Conservation (phyloP, 2,888 invertebrate species). For the Drosophila lacicola region DNA sequence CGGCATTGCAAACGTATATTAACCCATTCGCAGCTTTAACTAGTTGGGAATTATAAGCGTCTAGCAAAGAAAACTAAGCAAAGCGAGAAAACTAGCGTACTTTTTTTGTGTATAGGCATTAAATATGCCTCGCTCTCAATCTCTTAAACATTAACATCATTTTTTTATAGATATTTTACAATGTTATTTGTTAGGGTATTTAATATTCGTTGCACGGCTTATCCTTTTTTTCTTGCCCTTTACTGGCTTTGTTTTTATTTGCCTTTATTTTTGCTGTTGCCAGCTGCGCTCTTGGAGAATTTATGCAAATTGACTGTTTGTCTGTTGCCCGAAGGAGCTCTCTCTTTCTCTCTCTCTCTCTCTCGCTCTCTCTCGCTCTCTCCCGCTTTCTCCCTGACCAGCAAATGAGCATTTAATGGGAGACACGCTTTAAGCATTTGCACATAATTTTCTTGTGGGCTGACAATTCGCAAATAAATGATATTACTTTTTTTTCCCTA, state of each 20-base stretch:
- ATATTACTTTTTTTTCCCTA: conserved; percentile 19
- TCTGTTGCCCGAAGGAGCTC: conserved; percentile 30
- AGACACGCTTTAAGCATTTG: conserved; percentile 54
- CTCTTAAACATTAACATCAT: too few relatives aligned
- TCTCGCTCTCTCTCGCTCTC: too few relatives aligned
- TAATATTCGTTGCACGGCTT: conserved; percentile 1
- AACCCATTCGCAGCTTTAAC: too few relatives aligned
- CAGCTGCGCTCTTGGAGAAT: conserved; percentile 39
- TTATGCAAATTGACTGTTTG: conserved; percentile 54
- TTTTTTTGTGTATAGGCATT: too few relatives aligned
- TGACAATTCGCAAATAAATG: conserved; percentile 51
- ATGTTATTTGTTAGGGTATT: conserved; percentile 14
- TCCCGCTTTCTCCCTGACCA: not conserved
- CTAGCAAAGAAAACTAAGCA: too few relatives aligned
- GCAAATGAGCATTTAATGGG: conserved; percentile 63
- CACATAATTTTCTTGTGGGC: conserved; percentile 36
- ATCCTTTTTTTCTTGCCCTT: not conserved
- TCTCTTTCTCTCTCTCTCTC: not conserved
- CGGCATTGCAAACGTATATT: too few relatives aligned
- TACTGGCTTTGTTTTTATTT: conserved; percentile 8
- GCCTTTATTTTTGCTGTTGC: conserved; percentile 12
- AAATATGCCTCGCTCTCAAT: too few relatives aligned
- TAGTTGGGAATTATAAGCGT: too few relatives aligned
- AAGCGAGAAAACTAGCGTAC: too few relatives aligned
- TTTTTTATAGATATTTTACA: too few relatives aligned